These are phyloP conservation scores for Pteropus rufus DNA, from an alignment of 2,797 vertebrate species.

Conservation along the genomic window DNA sequence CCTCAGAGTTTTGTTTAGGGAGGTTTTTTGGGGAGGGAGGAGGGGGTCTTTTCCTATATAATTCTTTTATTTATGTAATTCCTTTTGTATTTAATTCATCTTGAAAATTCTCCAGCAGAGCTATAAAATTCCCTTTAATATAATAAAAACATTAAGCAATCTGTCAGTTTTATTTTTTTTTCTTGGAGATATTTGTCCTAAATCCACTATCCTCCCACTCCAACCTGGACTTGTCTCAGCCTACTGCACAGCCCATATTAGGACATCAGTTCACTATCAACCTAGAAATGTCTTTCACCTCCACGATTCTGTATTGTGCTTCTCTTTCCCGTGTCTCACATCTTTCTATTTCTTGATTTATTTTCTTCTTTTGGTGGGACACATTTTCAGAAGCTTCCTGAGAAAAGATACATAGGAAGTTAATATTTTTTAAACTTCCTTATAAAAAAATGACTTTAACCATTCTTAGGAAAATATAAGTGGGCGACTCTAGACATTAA, in stretches of 20 bases:
- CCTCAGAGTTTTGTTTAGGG: neutral
- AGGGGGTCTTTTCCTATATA: neutral
- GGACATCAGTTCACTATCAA: neutral
- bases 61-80: neutral
- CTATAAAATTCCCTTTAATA: neutral
- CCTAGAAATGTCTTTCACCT: neutral
- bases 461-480: neutral
- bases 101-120: neutral
- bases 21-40: accelerated
- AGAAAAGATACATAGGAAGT: neutral
- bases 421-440: neutral
- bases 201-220: neutral
- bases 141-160: neutral
- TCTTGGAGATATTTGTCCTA: neutral
- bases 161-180: neutral
- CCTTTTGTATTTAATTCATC: neutral
- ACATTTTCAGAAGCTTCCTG: neutral
- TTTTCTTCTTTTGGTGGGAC: neutral
- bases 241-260: neutral
- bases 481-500: neutral
- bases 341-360: neutral
- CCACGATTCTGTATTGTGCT: neutral
- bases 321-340: neutral
- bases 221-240: neutral
- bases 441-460: neutral